Base-by-base conservation (phyloP, 2,797 vertebrate species). In the Cuculus canorus region DNA sequence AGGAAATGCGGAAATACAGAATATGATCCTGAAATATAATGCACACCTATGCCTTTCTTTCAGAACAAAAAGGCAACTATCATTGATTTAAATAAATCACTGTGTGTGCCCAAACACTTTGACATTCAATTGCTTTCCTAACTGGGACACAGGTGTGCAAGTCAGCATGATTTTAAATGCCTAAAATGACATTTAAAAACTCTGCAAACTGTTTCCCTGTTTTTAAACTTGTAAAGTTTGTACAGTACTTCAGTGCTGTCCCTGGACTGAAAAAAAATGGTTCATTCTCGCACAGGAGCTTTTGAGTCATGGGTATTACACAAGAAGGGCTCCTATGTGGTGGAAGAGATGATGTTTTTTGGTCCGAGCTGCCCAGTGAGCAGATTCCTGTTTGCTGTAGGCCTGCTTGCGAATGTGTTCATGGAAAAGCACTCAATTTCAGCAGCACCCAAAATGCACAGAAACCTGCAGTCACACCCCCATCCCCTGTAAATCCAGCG, bases 401-500 rank as follows among this genome's bases (percentile, higher is more conserved):
- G 35, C 56, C 28, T 60, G 1, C 54, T 22, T n/a, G 37, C 1
- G 48, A 28, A 4, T 10, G 59, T 5, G 12, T 48, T 25, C 63
- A 18, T 18, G 59, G 50, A 79, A 65, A 41, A 77, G 60, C 68
- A 33, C 43, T 0, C 48, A 39, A 21, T 27, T 54, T 18, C 71
- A 32, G 45, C 24, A 64, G 64, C 48, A 57, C 3, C n/a, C 76
- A 27, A 21, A 52, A 8, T 2, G 4, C 5, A 28, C 43, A 23
- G 75, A 69, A 24, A 53, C 43, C 53, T 10, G 30, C 54, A 5
- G 18, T 48, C 56, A 11, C 17, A 1, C n/a, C 13, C 32, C 4
- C 43, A 17, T 2, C 37, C 18, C 37, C 41, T 1, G 57, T 8
- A 28, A 25, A 13, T 8, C 50, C 2, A 1, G 2, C 25, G 1